Conservation (phyloP, 2,797 vertebrate species). For the Pteropus rufus region DNA sequence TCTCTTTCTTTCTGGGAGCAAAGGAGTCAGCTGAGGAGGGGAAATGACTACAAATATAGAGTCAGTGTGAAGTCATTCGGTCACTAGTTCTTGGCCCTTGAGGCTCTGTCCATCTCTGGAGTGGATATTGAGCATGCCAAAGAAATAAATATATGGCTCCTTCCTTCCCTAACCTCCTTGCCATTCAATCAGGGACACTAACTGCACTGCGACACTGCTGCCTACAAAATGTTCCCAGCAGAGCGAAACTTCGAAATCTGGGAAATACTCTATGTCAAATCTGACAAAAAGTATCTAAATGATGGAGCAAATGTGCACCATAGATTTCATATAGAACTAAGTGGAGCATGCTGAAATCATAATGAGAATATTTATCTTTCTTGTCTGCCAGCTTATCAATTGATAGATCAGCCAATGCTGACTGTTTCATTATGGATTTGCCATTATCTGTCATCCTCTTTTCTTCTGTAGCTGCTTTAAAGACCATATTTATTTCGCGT, state of each 20-base stretch:
- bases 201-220: not conserved
- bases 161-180: not conserved
- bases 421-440: conserved; percentile 29
- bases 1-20: not conserved
- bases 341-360: conserved; percentile 9
- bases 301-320: not conserved
- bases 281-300: conserved; percentile 22
- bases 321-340: conserved; percentile 25
- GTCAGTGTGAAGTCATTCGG: not conserved
- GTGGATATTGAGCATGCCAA: not conserved
- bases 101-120: not conserved
- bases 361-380: conserved; percentile 46
- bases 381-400: not conserved
- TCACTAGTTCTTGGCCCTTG: not conserved
- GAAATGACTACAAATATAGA: not conserved
- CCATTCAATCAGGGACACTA: not conserved
- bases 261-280: not conserved
- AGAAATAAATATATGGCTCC: not conserved
- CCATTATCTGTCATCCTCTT: conserved; percentile 18
- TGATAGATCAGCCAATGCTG: not conserved
- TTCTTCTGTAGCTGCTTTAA: conserved; percentile 18
- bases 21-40: not conserved
- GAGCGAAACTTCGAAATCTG: not conserved
- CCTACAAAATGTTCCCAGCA: not conserved
- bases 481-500: conserved; percentile 23